Conservation (phyloP, 2,888 invertebrate species). For the Epiblema foenella region DNA sequence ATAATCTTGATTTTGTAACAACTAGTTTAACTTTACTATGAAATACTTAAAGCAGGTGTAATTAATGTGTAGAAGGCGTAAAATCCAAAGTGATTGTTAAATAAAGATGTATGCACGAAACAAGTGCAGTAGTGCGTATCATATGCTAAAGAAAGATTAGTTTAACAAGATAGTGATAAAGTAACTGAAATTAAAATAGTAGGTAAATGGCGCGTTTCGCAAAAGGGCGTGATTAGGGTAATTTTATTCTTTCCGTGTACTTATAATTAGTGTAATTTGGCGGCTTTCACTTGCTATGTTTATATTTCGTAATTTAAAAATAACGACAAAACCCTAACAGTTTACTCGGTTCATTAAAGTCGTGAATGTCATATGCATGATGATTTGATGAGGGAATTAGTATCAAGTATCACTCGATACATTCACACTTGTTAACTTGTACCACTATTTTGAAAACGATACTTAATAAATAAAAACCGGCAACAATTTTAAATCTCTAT, state of each 20-base stretch:
- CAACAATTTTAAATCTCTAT: too few species aligned
- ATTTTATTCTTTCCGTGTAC: constrained; percentile 28
- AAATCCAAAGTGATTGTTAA: constrained; percentile 6
- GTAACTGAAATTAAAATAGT: constrained; percentile 24
- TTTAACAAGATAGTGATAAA: constrained; percentile 32
- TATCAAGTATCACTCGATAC: too few species aligned
- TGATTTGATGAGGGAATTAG: background rate
- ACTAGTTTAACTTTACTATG: background rate
- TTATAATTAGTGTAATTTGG: constrained; percentile 20
- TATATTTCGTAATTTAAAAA: constrained; percentile 1
- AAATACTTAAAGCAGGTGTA: background rate
- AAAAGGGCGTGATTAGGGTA: constrained; percentile 30
- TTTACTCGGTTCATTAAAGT: background rate
- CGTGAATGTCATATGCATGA: background rate
- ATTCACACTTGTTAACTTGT: too few species aligned
- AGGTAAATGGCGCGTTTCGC: constrained; percentile 4
- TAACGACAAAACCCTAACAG: background rate
- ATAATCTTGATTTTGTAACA: constrained; percentile 2
- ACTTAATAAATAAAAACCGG: too few species aligned
- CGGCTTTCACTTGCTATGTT: constrained; percentile 12
- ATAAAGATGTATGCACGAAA: constrained; percentile 33
- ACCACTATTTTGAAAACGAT: too few species aligned
- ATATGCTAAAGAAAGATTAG: constrained; percentile 4
- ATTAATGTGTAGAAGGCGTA: constrained; percentile 15
- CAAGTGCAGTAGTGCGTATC: constrained; percentile 28